Evolutionary conservation across 2,888 invertebrate species (phyloP), one percentile per base, ranked within the genome.

Genomic region (Hydriomena furcata): DNA sequence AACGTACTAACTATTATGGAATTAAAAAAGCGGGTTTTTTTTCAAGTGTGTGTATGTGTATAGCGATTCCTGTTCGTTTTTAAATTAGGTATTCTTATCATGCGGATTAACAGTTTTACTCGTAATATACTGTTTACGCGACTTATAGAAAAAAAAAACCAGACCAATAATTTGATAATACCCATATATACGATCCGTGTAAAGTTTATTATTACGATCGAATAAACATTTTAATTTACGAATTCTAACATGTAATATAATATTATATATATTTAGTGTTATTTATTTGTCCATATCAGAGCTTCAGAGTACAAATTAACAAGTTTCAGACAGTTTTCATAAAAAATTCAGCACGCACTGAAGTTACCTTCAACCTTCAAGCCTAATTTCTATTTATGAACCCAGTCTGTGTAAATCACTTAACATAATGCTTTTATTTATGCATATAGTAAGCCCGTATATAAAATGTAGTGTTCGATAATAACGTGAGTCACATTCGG

Each of bases 331-430:
- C 36, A 13, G 42, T 34, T 35, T 34, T 43, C 30, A 12, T 37
- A 24, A 45, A 45, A 30, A 45, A 37, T 30, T 24, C 6, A 45
- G 37, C 30, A 11, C 37, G 31, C 45, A 20, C 37, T 30, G 30
- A 30, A 28, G 27, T 28, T 28, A 30, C 42, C 42, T 41, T 41
- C 42, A 27, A 30, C 42, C 42, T 41, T 41, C 42, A 27, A 43
- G 12, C 21, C 21, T 21, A 27, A 28, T 43, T 21, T 1, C 34
- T 45, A 45, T 45, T 30, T 30, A 24, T 30, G 30, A 30, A 28
- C 23, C 27, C 13, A 36, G 13, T 10, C 13, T 21, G 30, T 8
- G 35, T 23, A 37, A 30, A 45, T 24, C 30, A 10, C 23, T 36
- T 24, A 6, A 7, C 28, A 8, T 27, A 21, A 20, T 36, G 25